phyloP scores from a whole-genome alignment of 2,113 vertebrate species.

The Geococcyx californianus region DNA sequence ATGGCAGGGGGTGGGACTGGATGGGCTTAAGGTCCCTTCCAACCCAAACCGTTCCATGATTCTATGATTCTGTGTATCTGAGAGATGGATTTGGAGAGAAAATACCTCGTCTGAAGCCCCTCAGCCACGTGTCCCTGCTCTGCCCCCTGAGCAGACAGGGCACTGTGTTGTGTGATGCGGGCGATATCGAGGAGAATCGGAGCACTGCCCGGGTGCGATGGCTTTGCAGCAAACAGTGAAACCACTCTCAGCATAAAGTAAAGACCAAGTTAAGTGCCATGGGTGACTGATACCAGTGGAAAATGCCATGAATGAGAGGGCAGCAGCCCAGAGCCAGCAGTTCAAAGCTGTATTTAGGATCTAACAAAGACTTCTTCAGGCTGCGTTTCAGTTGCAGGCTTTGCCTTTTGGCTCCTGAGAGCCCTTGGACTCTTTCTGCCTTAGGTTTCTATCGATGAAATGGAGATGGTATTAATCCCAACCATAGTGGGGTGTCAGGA shows the following conservation, averaged over 20 bases:
- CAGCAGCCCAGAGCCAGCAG: background rate
- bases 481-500: fast-evolving
- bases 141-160: background rate
- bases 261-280: fast-evolving
- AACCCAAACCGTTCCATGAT: too few relatives aligned
- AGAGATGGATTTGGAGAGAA: background rate
- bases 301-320: fast-evolving
- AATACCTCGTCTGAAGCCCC: background rate
- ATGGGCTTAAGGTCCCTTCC: too few relatives aligned
- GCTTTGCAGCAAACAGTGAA: background rate
- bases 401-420: background rate
- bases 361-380: background rate
- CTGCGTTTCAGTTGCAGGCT: background rate
- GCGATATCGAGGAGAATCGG: fast-evolving
- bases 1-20: too few relatives aligned
- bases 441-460: background rate
- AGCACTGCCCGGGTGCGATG: background rate
- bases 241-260: background rate
- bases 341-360: background rate
- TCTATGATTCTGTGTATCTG: too few relatives aligned
- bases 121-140: background rate
- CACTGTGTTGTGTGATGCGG: too few relatives aligned
- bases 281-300: background rate
- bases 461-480: background rate
- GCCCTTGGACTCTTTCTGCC: background rate